A percentile compares a stretch with the other conserved stretches of the same genome.
Evolutionary conservation across 2,797 vertebrate genomes (phyloP).

Genomic region (Aythya fuligula): DNA sequence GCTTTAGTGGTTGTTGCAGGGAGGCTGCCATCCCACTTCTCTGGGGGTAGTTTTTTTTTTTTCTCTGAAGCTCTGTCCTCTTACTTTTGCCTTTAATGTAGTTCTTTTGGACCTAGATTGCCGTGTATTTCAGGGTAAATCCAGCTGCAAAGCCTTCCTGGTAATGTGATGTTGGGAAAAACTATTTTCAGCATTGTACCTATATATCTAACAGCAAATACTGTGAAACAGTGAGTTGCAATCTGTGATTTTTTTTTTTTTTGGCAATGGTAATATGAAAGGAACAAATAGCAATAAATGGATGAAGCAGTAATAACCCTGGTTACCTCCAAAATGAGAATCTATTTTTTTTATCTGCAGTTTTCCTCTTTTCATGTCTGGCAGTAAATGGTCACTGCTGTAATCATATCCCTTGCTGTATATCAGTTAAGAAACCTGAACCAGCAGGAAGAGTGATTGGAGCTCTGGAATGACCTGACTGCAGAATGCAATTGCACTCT

Average conservation of each 20-base stretch:
- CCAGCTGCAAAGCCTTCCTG: background rate
- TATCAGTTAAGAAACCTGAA: background rate
- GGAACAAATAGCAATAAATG: background rate
- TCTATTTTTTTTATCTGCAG: background rate
- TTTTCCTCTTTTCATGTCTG: background rate
- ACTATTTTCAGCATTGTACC: background rate
- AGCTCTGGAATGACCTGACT: background rate
- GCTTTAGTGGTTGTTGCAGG: background rate
- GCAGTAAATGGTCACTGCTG: background rate
- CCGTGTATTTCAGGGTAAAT: background rate
- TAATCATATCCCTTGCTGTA: background rate
- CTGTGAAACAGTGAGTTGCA: background rate
- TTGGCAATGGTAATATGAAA: background rate
- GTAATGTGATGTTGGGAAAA: background rate
- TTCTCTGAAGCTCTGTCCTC: background rate
- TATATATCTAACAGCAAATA: background rate
- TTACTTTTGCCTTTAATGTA: background rate
- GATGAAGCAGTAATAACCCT: background rate
- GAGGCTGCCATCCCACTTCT: background rate
- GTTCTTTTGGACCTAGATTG: background rate
- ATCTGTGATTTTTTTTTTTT: background rate
- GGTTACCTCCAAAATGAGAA: background rate
- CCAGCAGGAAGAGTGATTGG: background rate
- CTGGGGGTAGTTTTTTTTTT: background rate
- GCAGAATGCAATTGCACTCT: background rate